Evolutionary conservation across 2,113 vertebrate genomes (phyloP).

Genomic region (Campylorhamphus procurvoides): DNA sequence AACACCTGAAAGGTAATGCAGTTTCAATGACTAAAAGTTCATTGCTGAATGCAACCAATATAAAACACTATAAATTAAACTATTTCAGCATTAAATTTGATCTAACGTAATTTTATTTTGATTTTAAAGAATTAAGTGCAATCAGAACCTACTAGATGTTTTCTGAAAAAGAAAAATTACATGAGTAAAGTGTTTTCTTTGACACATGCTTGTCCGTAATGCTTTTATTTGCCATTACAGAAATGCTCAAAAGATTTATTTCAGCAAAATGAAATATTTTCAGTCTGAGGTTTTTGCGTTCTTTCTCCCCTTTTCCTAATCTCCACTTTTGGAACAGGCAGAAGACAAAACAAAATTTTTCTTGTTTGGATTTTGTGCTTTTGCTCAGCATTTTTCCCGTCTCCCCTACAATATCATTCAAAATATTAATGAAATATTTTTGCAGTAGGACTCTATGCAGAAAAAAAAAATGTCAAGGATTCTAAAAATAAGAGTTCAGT

Average conservation of each 20-base stretch:
- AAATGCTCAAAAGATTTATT: background rate
- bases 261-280: background rate
- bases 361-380: background rate
- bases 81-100: background rate
- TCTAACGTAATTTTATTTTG: background rate
- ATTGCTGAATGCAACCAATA: background rate
- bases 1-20: background rate
- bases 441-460: background rate
- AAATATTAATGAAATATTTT: background rate
- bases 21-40: background rate
- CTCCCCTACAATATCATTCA: background rate
- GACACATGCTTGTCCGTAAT: background rate
- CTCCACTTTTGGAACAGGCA: background rate
- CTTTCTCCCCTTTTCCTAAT: background rate
- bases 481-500: background rate
- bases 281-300: background rate
- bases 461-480: background rate
- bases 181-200: background rate
- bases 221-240: background rate
- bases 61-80: background rate
- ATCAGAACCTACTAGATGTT: background rate
- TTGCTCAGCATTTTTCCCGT: background rate
- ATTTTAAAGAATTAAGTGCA: background rate
- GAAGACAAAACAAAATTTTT: background rate
- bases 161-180: background rate